Conservation (phyloP, 2,113 vertebrate genomes). For the Campylorhamphus procurvoides region DNA sequence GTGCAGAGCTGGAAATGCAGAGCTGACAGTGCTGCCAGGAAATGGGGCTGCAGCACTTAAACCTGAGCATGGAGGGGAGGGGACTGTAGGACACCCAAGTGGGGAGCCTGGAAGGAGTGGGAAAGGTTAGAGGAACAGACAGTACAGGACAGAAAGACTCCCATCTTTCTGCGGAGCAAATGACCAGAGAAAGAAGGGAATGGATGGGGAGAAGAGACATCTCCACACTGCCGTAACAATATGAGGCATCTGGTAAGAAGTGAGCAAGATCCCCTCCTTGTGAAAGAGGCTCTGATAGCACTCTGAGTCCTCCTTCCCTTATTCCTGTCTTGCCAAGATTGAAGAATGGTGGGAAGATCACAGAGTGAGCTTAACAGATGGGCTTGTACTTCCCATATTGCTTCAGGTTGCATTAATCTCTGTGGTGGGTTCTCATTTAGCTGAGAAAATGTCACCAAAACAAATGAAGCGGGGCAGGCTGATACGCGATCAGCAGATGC, state of each 20-base stretch:
- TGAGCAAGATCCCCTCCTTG: not conserved
- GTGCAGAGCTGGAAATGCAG: not conserved
- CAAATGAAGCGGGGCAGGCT: not conserved
- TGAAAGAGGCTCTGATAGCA: not conserved
- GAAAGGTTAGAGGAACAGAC: not conserved
- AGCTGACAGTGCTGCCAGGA: not conserved
- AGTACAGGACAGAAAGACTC: not conserved
- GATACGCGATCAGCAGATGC: not conserved
- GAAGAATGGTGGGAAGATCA: conserved; percentile 3
- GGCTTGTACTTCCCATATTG: not conserved
- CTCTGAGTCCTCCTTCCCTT: not conserved
- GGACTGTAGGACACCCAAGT: accelerated
- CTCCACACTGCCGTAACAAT: not conserved
- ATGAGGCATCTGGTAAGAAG: not conserved
- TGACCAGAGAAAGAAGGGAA: not conserved
- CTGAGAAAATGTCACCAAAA: conserved; percentile 39
- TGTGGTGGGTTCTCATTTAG: not conserved
- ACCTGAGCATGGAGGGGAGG: not conserved
- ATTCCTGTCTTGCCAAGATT: not conserved
- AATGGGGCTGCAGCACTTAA: not conserved
- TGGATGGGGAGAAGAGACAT: not conserved
- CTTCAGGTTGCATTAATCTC: conserved; percentile 50
- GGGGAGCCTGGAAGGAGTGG: not conserved
- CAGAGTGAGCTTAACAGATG: conserved; percentile 42
- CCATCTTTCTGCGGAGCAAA: not conserved